These are phyloP conservation scores for Coreoperca whiteheadi DNA, from an alignment of 2,113 vertebrate genomes.

Conservation along the genomic window DNA sequence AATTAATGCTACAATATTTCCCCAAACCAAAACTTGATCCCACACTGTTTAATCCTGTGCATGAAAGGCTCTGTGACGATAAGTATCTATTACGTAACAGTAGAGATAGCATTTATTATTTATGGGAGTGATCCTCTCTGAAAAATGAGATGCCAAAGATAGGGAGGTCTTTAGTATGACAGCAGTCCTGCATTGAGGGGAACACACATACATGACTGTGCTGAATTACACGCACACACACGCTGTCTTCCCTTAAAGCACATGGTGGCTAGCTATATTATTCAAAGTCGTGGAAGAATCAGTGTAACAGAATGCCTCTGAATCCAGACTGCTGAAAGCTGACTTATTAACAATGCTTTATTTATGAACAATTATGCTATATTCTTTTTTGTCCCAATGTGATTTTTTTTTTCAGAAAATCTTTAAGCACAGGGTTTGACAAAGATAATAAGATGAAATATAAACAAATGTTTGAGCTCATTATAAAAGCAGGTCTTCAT, in stretches of 20 bases:
- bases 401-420: neutral
- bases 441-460: neutral
- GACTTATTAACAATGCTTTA: constrained; percentile 1
- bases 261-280: constrained; percentile 2
- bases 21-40: constrained; percentile 59
- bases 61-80: constrained; percentile 61
- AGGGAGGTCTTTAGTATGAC: constrained; percentile 42
- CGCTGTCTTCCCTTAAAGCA: neutral
- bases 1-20: constrained; percentile 39
- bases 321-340: constrained; percentile 16
- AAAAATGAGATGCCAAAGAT: constrained; percentile 68
- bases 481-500: neutral
- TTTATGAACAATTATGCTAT: constrained; percentile 2
- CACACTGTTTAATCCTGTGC: constrained; percentile 55
- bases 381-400: neutral
- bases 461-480: neutral
- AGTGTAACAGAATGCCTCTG: constrained; percentile 30
- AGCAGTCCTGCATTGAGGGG: constrained; percentile 26
- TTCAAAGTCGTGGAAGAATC: constrained; percentile 9
- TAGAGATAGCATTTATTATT: constrained; percentile 75
- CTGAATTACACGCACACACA: neutral
- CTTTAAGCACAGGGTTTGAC: neutral
- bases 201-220: constrained; percentile 6
- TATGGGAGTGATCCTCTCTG: constrained; percentile 57
- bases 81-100: constrained; percentile 69